phyloP scores from a whole-genome alignment of 2,113 vertebrate genomes.

The Falco punctatus region DNA sequence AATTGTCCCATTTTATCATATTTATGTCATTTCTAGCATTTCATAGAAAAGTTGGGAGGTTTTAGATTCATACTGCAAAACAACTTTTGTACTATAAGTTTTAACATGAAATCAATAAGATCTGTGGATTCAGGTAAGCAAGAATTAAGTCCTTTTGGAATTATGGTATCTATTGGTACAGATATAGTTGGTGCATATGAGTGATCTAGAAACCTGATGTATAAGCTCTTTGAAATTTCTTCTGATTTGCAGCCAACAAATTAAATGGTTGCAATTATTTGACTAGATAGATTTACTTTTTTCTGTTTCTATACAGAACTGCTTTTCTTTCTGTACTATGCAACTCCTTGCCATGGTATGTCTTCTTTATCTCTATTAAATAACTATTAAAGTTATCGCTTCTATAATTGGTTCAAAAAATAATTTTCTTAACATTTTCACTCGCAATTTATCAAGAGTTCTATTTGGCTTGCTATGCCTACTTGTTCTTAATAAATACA shows the following conservation, averaged over 20 bases:
- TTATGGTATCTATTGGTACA: not conserved
- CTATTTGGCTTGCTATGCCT: not conserved
- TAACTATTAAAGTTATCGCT: not conserved
- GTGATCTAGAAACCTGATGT: not conserved
- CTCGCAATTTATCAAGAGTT: not conserved
- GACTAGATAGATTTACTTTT: not conserved
- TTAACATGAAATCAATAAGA: slow-evolving; percentile 12
- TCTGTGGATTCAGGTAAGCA: slow-evolving; percentile 34
- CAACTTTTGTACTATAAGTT: slow-evolving; percentile 1
- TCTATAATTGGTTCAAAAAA: not conserved
- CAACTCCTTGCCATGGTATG: not conserved
- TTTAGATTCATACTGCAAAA: slow-evolving; percentile 44
- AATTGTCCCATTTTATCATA: slow-evolving; percentile 37
- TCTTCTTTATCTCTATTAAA: not conserved
- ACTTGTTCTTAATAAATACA: not conserved
- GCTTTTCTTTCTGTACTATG: not conserved
- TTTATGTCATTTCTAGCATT: slow-evolving; percentile 43
- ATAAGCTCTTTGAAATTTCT: not conserved
- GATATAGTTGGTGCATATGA: not conserved
- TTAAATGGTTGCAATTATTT: not conserved
- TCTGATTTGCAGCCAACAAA: not conserved
- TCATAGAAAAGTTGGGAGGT: slow-evolving; percentile 15
- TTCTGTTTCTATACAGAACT: not conserved
- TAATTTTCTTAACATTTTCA: not conserved
- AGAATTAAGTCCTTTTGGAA: slow-evolving; percentile 20